These are phyloP conservation scores for Caligus rogercresseyi DNA, from an alignment of 1,140 invertebrate genomes.

Conservation along the genomic window DNA sequence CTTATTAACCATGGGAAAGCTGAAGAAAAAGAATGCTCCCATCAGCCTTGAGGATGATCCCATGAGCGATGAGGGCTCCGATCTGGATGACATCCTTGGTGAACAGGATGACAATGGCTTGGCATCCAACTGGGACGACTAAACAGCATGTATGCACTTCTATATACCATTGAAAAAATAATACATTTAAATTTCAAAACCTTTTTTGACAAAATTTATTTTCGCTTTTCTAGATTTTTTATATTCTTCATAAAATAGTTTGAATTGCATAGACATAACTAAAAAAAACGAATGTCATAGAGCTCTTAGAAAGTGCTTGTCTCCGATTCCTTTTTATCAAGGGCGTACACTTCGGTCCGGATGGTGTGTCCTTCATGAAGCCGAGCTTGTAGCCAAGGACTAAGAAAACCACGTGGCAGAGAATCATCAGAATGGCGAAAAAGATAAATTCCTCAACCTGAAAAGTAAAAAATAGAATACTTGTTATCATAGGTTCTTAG, in stretches of 20 bases:
- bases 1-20: background rate
- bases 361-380: constrained; percentile 27
- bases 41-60: background rate
- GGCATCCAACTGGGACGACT: background rate
- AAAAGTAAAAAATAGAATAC: constrained; percentile 27
- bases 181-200: too few species aligned
- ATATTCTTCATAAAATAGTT: too few species aligned
- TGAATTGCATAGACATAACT: too few species aligned
- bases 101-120: background rate
- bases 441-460: constrained; percentile 70
- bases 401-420: constrained; percentile 61
- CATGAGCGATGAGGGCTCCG: background rate
- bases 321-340: background rate
- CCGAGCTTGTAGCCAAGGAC: constrained; percentile 43
- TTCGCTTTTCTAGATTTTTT: too few species aligned
- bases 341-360: background rate
- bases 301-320: background rate
- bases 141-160: too few species aligned
- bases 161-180: too few species aligned
- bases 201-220: too few species aligned
- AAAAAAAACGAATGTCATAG: too few species aligned
- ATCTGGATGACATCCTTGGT: background rate
- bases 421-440: constrained; percentile 63
- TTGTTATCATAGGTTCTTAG: constrained; percentile 8
- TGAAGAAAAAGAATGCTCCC: background rate